Evolutionary conservation across 2,797 vertebrate species (phyloP).

Genomic region (Sus cebifrons): DNA sequence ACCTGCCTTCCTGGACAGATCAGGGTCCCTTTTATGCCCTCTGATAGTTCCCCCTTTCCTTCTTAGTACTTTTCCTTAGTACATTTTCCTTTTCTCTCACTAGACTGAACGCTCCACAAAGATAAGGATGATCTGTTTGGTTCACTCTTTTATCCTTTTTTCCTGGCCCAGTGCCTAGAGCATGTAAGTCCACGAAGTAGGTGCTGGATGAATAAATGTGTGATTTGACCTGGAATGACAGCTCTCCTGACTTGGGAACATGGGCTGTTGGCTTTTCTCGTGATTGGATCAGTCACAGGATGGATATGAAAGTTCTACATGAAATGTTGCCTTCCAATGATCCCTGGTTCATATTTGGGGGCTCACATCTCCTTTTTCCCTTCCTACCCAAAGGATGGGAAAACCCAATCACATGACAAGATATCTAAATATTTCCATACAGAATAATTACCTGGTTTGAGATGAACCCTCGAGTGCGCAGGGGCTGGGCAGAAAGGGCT

Average conservation of each 20-base stretch:
- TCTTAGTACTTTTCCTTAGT: neutral
- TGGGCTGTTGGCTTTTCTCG: neutral
- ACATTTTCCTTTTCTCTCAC: neutral
- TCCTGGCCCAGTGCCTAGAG: neutral
- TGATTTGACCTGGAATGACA: neutral
- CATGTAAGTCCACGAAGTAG: neutral
- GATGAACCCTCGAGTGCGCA: neutral
- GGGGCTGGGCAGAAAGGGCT: too few relatives aligned
- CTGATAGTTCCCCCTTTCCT: neutral
- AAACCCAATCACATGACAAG: neutral
- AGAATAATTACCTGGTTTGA: neutral
- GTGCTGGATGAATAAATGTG: neutral
- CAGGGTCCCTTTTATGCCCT: neutral
- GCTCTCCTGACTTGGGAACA: neutral
- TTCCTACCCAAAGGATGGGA: neutral
- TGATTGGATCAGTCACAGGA: fast-evolving
- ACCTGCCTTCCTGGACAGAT: neutral
- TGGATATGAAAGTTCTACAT: neutral
- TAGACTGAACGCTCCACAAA: neutral
- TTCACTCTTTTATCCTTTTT: neutral
- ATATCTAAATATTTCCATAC: slow-evolving; percentile 41
- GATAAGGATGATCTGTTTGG: neutral
- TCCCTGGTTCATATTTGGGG: neutral
- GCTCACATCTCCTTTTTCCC: neutral
- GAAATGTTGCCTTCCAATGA: neutral